Percentiles rank a stretch among this genome's conserved stretches.
Evolutionary conservation across 2,113 vertebrate genomes (phyloP).

Genomic region (Strix uralensis): DNA sequence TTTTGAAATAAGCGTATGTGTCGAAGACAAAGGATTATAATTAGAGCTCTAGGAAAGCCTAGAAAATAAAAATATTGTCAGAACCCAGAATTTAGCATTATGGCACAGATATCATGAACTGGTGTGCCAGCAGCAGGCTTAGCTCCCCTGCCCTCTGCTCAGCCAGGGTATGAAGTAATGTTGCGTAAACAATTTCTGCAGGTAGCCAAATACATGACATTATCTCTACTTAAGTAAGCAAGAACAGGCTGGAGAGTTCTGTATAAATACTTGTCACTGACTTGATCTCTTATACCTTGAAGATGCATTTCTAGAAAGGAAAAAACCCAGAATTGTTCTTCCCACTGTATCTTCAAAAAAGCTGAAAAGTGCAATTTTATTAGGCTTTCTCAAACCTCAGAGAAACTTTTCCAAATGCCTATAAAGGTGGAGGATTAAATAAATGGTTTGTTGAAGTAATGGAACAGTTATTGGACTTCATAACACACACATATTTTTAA

Average conservation of each 20-base stretch:
- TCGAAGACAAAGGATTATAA: neutral
- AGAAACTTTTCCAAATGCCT: neutral
- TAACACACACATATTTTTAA: neutral
- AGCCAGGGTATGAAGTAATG: neutral
- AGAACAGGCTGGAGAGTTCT: neutral
- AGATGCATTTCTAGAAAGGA: neutral
- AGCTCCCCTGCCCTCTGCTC: neutral
- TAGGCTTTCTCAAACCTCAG: neutral
- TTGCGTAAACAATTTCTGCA: neutral
- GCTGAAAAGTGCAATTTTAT: neutral
- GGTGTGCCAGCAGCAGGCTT: neutral
- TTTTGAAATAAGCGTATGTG: neutral
- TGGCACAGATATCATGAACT: neutral
- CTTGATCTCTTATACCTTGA: neutral
- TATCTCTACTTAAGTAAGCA: neutral
- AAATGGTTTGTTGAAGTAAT: neutral
- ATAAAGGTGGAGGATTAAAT: neutral
- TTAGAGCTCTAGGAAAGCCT: neutral
- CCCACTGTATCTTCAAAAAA: neutral
- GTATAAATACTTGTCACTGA: neutral
- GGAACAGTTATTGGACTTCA: neutral
- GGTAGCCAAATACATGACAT: neutral
- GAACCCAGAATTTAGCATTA: neutral
- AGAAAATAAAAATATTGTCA: neutral
- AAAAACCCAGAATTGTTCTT: neutral